These are phyloP conservation scores for Zophobas morio DNA, from an alignment of 1,140 invertebrate genomes.

Conservation along the genomic window DNA sequence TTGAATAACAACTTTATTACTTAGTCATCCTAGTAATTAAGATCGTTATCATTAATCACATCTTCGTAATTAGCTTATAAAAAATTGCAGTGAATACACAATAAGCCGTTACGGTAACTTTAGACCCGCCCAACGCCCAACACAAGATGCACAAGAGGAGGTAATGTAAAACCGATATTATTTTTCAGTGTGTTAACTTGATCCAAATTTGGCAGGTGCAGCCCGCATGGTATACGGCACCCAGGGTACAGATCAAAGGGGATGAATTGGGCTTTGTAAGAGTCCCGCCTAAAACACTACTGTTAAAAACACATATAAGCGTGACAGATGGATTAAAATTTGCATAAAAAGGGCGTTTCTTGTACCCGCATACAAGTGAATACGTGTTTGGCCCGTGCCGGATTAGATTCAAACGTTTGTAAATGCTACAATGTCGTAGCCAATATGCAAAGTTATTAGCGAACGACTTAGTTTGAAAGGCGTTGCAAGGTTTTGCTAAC, in stretches of 20 bases:
- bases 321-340: slow-evolving; percentile 32
- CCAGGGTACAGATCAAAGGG: slow-evolving; percentile 16
- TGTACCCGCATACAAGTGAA: slow-evolving; percentile 16
- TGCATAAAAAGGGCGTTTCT: slow-evolving; percentile 23
- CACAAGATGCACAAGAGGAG: background rate
- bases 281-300: slow-evolving; percentile 30
- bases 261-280: slow-evolving; percentile 19
- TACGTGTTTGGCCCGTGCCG: slow-evolving; percentile 22
- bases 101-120: slow-evolving; percentile 17
- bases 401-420: slow-evolving; percentile 6
- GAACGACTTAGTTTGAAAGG: too few species aligned
- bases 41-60: too few species aligned
- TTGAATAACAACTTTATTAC: too few species aligned
- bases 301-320: slow-evolving; percentile 14
- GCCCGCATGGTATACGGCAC: slow-evolving; percentile 19
- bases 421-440: background rate
- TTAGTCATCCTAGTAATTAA: too few species aligned
- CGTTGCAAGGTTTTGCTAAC: too few species aligned
- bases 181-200: slow-evolving; percentile 25
- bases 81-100: slow-evolving; percentile 6
- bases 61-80: background rate
- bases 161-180: slow-evolving; percentile 26
- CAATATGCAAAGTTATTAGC: too few species aligned
- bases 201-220: slow-evolving; percentile 41
- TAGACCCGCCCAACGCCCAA: slow-evolving; percentile 8